These are phyloP conservation scores for Tupaia chinensis DNA, from an alignment of 2,113 vertebrate species.

Conservation along the genomic window DNA sequence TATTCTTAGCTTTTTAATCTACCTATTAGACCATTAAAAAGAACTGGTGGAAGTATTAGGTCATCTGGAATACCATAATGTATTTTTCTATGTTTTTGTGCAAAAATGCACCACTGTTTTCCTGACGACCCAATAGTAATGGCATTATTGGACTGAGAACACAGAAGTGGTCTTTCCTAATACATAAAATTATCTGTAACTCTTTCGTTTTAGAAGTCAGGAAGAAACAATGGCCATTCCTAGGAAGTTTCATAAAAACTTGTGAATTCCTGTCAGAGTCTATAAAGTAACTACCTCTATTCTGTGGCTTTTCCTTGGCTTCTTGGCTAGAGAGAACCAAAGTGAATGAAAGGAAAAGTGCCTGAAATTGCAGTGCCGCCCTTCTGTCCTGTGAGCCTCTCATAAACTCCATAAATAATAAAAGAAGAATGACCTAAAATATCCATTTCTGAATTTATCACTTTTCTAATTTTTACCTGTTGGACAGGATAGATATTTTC, in stretches of 20 bases:
- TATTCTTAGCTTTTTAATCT: neutral
- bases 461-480: neutral
- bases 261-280: neutral
- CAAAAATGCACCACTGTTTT: too few species aligned
- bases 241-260: neutral
- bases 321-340: neutral
- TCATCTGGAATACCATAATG: too few species aligned
- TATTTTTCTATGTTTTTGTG: too few species aligned
- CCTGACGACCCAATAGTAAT: neutral
- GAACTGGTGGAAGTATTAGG: neutral
- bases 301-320: neutral
- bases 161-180: neutral
- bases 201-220: neutral
- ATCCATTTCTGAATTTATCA: neutral
- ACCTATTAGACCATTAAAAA: neutral
- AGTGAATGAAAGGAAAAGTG: neutral
- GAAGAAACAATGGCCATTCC: neutral
- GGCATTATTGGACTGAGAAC: neutral
- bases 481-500: slow-evolving; percentile 20
- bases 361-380: neutral
- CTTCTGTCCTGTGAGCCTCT: neutral
- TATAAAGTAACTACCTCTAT: neutral
- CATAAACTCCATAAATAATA: neutral
- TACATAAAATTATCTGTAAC: neutral
- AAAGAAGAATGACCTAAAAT: neutral